Evolutionary conservation across 2,113 vertebrate genomes (phyloP), one percentile per base, ranked within the genome.

Genomic region (Chaenogobius annularis): DNA sequence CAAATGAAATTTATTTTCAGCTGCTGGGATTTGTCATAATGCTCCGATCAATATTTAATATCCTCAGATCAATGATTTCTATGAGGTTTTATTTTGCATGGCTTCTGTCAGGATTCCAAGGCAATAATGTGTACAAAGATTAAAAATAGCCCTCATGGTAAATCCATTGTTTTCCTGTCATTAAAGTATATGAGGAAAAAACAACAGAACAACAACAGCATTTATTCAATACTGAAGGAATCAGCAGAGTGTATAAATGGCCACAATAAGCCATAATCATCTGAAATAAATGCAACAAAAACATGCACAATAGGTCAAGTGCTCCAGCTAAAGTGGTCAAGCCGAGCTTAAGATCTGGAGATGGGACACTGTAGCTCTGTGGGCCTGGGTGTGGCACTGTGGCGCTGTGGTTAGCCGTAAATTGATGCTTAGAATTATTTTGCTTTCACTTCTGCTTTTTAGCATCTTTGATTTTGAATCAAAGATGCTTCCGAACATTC

Each of bases 1-100:
- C 77, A 85, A 86, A 85, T 83, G 52, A 83, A 87, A 86, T 88
- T 83, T 83, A 79, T 89, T 88, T 84, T 84, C 66, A 31, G 72
- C 85, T 78, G 78, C 80, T 83, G 75, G 86, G 74, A 89, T 86
- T 69, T 73, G 75, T 84, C 82, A 78, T 85, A 72, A 87, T 85
- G 72, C 69, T 70, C 9, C 66, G 84, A 91, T 92, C 92, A 88
- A 92, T 93, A 92, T 91, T 91, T 93, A 89, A 92, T 93, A 93
- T 89, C 74, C 66, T 72, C 26, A 52, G 74, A 92, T 93, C 90
- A 79, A 92, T 91, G 72, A 17, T 40, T 68, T 69, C 71, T 15
- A 44, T 85, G 69, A 70, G 71, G 56, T 80, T 90, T 84, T 87
- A 67, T 68, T 79, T 84, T 83, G 77, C 84, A 87, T 88, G 7